Percentiles rank a stretch among this genome's conserved stretches.
phyloP scores from a whole-genome alignment of 2,797 vertebrate species.

The Babyrousa celebensis region DNA sequence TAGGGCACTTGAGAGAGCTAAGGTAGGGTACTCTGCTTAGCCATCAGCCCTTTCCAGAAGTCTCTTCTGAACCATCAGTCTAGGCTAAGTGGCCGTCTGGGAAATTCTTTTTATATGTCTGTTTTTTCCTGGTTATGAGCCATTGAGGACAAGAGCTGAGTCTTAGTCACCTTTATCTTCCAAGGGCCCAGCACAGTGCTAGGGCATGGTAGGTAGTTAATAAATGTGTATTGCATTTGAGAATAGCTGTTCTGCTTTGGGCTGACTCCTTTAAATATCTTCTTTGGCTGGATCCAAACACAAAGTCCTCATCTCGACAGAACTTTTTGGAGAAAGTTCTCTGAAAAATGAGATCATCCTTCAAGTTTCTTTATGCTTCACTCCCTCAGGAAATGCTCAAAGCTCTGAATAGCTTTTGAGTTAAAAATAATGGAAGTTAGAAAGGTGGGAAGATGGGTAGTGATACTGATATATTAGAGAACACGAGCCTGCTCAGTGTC shows the following conservation, averaged over 20 bases:
- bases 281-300: constrained; percentile 7
- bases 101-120: constrained; percentile 11
- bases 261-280: not conserved
- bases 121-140: not conserved
- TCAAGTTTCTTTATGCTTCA: not conserved
- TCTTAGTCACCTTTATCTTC: not conserved
- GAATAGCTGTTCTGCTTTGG: not conserved
- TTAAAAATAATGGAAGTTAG: not conserved
- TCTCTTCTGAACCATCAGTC: not conserved
- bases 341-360: not conserved
- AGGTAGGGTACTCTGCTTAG: not conserved
- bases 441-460: not conserved
- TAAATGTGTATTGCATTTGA: too few relatives aligned
- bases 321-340: not conserved
- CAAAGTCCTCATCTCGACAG: not conserved
- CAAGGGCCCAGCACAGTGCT: too few relatives aligned
- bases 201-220: not conserved
- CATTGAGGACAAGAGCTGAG: not conserved
- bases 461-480: not conserved
- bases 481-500: not conserved
- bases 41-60: not conserved
- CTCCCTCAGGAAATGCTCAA: not conserved
- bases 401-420: not conserved
- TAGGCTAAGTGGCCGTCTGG: not conserved
- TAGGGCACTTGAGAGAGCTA: not conserved